Conservation (phyloP, 2,797 vertebrate genomes). For the Hoplostethus mediterraneus region DNA sequence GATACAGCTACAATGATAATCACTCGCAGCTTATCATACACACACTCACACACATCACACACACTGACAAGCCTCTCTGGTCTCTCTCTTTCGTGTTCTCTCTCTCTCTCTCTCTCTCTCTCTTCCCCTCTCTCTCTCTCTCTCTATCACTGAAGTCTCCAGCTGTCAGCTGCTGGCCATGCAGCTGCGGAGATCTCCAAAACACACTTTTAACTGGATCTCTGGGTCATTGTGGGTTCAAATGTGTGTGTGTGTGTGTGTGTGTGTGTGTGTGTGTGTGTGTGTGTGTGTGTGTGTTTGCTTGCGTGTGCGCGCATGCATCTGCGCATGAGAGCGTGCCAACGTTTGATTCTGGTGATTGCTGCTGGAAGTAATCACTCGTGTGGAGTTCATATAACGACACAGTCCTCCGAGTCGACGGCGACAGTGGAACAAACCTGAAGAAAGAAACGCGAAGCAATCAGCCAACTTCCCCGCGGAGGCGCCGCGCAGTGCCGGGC, state of each 20-base stretch:
- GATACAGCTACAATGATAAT: conserved; percentile 59
- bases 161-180: conserved; percentile 83
- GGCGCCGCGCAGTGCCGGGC: conserved; percentile 17
- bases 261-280: conserved; percentile 8
- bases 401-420: conserved; percentile 26
- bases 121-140: conserved; percentile 3
- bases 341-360: conserved; percentile 67
- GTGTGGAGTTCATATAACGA: conserved; percentile 47
- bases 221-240: conserved; percentile 48
- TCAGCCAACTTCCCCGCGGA: conserved; percentile 8
- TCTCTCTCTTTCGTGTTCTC: neutral
- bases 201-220: conserved; percentile 53
- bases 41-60: conserved; percentile 28
- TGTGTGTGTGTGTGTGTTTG: conserved; percentile 9
- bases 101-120: neutral
- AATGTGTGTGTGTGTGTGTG: conserved; percentile 30
- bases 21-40: conserved; percentile 45
- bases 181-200: conserved; percentile 71
- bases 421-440: conserved; percentile 18
- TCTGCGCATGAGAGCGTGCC: conserved; percentile 44
- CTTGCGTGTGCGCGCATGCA: conserved; percentile 1
- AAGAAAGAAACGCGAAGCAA: conserved; percentile 11
- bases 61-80: conserved; percentile 6
- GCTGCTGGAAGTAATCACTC: conserved; percentile 56
- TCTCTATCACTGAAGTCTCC: conserved; percentile 47